phyloP scores from a whole-genome alignment of 2,888 invertebrate species.

The Cartodere bifasciata region DNA sequence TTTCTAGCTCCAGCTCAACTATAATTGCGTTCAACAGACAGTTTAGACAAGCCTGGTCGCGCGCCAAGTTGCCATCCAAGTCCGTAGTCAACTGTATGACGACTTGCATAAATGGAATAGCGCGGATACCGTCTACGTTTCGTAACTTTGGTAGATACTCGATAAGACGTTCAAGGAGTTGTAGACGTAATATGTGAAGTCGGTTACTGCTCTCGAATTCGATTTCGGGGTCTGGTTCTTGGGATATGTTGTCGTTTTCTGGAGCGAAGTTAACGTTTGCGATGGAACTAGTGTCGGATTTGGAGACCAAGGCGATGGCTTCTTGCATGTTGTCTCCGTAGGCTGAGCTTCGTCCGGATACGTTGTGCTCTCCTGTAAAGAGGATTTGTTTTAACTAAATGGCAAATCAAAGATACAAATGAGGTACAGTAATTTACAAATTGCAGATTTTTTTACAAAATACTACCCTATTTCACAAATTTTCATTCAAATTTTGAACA shows the following conservation, averaged over 20 bases:
- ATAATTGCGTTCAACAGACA: constrained; percentile 61
- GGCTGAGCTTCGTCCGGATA: constrained; percentile 85
- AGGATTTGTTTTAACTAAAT: no score
- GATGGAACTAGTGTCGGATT: constrained; percentile 43
- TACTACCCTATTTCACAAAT: no score
- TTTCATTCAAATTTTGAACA: no score
- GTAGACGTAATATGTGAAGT: constrained; percentile 54
- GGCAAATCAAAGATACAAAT: no score
- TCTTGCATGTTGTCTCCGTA: constrained; percentile 65
- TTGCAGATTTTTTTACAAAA: no score
- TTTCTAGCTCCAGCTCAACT: constrained; percentile 55
- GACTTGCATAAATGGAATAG: constrained; percentile 85
- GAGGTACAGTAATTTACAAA: no score
- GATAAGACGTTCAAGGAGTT: constrained; percentile 62
- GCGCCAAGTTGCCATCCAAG: constrained; percentile 72
- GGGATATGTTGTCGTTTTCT: constrained; percentile 24
- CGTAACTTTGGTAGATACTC: constrained; percentile 66
- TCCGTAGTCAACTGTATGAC: constrained; percentile 82
- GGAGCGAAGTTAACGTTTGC: constrained; percentile 16
- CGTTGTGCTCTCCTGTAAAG: constrained; percentile 70
- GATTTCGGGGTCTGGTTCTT: constrained; percentile 25
- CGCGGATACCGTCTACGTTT: constrained; percentile 67
- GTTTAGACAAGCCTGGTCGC: constrained; percentile 66
- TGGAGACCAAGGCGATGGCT: constrained; percentile 36
- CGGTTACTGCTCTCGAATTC: constrained; percentile 34